A percentile compares a stretch with the other conserved stretches of the same genome.
Evolutionary conservation across 30 jellyfish, hydroid and myxozoan genomes (phyloP).

Genomic region (Aurelia aurita complex sp. Pacific): DNA sequence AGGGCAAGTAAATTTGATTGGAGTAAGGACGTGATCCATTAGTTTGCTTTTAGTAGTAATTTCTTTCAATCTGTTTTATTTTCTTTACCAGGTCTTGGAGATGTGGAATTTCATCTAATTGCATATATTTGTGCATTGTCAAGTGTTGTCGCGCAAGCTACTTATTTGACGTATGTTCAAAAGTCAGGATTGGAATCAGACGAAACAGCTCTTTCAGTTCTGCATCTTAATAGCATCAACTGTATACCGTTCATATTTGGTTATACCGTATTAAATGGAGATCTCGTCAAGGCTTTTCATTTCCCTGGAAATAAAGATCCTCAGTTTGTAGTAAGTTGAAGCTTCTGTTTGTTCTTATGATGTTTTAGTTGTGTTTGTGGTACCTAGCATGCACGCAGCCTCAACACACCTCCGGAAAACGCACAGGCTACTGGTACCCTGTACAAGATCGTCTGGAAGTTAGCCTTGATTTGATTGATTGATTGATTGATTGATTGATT

Average conservation of each 20-base stretch:
- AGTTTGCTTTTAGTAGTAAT: too few relatives aligned
- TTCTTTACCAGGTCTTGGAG: constrained; percentile 83
- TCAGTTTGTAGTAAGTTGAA: constrained; percentile 69
- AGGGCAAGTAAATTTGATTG: too few relatives aligned
- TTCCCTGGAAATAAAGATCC: constrained; percentile 62
- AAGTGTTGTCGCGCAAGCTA: constrained; percentile 90
- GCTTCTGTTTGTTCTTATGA: not conserved
- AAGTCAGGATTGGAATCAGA: constrained; percentile 92
- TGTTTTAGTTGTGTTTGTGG: too few relatives aligned
- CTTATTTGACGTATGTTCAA: constrained; percentile 91
- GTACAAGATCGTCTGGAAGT: too few relatives aligned
- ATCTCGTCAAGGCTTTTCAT: constrained; percentile 37
- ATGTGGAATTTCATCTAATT: constrained; percentile 61
- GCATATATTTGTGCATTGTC: constrained; percentile 81
- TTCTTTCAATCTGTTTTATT: not conserved
- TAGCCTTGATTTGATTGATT: too few relatives aligned
- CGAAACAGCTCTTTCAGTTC: constrained; percentile 80
- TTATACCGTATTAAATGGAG: constrained; percentile 67
- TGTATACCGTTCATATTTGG: constrained; percentile 82
- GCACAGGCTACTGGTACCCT: too few relatives aligned
- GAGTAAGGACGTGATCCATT: too few relatives aligned
- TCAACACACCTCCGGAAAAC: too few relatives aligned
- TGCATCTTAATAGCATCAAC: constrained; percentile 94
- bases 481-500: too few relatives aligned
- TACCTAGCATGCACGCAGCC: too few relatives aligned